A percentile compares a stretch with the other conserved stretches of the same genome.
phyloP scores from a whole-genome alignment of 2,797 vertebrate species.

The Lemur catta region DNA sequence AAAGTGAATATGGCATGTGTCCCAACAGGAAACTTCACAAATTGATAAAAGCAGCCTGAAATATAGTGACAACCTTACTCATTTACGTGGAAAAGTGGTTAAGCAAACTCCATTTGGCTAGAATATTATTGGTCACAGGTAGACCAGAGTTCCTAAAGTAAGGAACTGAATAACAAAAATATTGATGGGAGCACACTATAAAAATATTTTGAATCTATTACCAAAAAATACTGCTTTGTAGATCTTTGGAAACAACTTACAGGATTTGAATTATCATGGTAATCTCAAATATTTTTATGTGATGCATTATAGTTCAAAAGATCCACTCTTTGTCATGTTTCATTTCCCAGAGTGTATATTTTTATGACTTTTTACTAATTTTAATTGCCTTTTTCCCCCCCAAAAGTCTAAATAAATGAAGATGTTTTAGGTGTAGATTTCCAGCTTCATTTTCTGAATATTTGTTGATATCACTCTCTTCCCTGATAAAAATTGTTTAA shows the following conservation, averaged over 20 bases:
- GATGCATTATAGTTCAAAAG: not conserved
- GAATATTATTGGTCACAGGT: not conserved
- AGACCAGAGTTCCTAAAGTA: not conserved
- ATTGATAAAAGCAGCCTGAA: not conserved
- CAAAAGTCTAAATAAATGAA: not conserved
- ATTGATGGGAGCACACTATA: not conserved
- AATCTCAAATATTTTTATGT: not conserved
- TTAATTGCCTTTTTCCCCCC: not conserved
- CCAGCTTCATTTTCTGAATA: not conserved
- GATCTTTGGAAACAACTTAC: not conserved
- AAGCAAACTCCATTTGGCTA: not conserved
- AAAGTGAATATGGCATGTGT: not conserved
- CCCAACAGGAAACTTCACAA: not conserved
- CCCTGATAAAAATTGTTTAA: not conserved
- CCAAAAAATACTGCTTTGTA: not conserved
- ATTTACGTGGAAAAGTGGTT: not conserved
- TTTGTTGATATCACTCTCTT: not conserved
- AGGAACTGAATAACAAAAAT: not conserved
- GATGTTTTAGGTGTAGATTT: not conserved
- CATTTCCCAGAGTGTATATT: not conserved
- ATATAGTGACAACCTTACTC: not conserved
- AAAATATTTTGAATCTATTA: not conserved
- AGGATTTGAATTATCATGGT: not conserved
- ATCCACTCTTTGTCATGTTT: not conserved
- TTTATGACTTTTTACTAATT: not conserved